These are phyloP conservation scores for Erinaceus europaeus DNA, from an alignment of 2,113 vertebrate genomes.

Conservation along the genomic window DNA sequence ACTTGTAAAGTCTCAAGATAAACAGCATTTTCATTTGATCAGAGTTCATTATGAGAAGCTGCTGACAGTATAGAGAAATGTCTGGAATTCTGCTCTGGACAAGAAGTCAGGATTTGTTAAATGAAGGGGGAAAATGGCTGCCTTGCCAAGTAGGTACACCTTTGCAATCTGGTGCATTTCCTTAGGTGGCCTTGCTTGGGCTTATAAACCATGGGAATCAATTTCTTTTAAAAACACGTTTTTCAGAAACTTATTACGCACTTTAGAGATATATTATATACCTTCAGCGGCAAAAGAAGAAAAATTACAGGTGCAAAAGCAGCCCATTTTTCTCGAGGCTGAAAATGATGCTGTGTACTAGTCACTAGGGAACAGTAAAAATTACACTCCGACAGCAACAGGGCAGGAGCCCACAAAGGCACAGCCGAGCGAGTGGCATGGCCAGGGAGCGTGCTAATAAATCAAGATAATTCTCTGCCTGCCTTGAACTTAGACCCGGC, in stretches of 20 bases:
- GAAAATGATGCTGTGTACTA: slow-evolving; percentile 88
- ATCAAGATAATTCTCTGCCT: slow-evolving; percentile 98
- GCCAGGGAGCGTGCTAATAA: slow-evolving; percentile 91
- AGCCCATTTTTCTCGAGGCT: slow-evolving; percentile 94
- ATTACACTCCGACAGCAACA: slow-evolving; percentile 89
- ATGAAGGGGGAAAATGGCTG: slow-evolving; percentile 77
- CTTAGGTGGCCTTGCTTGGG: slow-evolving; percentile 82
- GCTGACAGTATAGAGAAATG: slow-evolving; percentile 81
- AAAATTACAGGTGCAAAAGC: slow-evolving; percentile 89
- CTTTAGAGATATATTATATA: slow-evolving; percentile 96
- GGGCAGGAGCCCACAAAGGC: slow-evolving; percentile 89
- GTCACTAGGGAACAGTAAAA: slow-evolving; percentile 92
- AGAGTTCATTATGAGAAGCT: slow-evolving; percentile 83
- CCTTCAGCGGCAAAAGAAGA: slow-evolving; percentile 91
- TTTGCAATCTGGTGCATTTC: slow-evolving; percentile 81
- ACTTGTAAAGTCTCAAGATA: slow-evolving; percentile 85
- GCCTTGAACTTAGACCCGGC: slow-evolving; percentile 97
- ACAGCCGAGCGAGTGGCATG: slow-evolving; percentile 83
- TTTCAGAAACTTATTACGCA: slow-evolving; percentile 92
- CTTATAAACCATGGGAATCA: slow-evolving; percentile 92
- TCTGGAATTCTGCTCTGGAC: slow-evolving; percentile 80
- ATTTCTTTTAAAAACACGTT: slow-evolving; percentile 97
- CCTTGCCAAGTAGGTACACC: slow-evolving; percentile 80
- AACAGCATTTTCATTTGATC: slow-evolving; percentile 85
- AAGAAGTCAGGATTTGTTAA: slow-evolving; percentile 78